These are phyloP conservation scores for Petrocephalus schoutedeni DNA, from an alignment of 2,797 vertebrate genomes.

Conservation along the genomic window DNA sequence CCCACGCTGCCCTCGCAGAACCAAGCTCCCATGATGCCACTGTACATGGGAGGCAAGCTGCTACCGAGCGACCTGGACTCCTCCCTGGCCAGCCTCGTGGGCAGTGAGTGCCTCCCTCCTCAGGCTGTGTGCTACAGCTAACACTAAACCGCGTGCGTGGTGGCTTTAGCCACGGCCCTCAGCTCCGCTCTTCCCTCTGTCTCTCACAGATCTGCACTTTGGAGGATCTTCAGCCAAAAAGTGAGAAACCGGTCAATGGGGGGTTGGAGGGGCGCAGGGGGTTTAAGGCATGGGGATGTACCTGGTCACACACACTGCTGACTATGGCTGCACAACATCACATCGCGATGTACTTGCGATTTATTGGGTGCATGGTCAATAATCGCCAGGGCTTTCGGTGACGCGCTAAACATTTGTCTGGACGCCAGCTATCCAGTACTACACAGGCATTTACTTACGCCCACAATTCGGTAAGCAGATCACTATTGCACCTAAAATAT, in stretches of 20 bases:
- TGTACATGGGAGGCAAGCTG: conserved; percentile 65
- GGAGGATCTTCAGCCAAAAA: conserved; percentile 77
- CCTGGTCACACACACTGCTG: not conserved
- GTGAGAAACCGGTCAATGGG: conserved; percentile 60
- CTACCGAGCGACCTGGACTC: conserved; percentile 78
- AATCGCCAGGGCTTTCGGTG: too few species aligned
- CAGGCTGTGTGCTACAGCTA: not conserved
- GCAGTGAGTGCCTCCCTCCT: conserved; percentile 69
- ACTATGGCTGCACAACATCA: not conserved
- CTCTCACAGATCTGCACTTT: conserved; percentile 77
- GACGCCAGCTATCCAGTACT: too few species aligned
- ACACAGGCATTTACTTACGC: too few species aligned
- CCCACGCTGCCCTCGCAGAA: conserved; percentile 64
- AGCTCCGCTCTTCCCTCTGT: not conserved
- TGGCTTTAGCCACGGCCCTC: not conserved
- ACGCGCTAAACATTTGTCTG: too few species aligned
- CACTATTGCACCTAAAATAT: too few species aligned
- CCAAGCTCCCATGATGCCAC: conserved; percentile 55
- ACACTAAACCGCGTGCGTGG: not conserved
- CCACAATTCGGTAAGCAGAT: too few species aligned
- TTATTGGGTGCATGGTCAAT: too few species aligned
- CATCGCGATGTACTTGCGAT: too few species aligned
- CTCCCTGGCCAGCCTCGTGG: conserved; percentile 79
- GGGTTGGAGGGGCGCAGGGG: not conserved
- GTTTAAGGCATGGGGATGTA: not conserved